phyloP scores from a whole-genome alignment of 2,888 invertebrate genomes.

The Pristionchus entomophagus region DNA sequence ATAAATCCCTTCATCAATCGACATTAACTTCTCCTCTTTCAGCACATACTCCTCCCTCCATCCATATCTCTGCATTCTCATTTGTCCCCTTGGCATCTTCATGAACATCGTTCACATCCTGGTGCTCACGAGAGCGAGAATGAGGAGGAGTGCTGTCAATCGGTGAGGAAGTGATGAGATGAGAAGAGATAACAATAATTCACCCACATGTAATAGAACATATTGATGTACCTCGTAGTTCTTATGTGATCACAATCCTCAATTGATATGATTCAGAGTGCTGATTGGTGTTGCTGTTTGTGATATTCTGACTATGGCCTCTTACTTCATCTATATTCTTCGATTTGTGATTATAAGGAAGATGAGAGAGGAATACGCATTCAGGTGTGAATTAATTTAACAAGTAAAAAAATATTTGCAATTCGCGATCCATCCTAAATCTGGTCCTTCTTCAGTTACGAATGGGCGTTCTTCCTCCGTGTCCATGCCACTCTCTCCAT shows the following conservation, averaged over 20 bases:
- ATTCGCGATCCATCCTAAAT: background rate
- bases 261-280: no score
- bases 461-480: slow-evolving; percentile 57
- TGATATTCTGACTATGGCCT: slow-evolving; percentile 57
- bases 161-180: background rate
- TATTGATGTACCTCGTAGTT: no score
- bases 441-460: slow-evolving; percentile 47
- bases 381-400: slow-evolving; percentile 44
- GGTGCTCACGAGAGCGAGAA: slow-evolving; percentile 48
- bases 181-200: background rate
- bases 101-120: slow-evolving; percentile 51
- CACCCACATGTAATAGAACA: no score
- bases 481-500: slow-evolving; percentile 57
- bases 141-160: slow-evolving; percentile 50
- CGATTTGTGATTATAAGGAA: slow-evolving; percentile 55
- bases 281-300: slow-evolving; percentile 54
- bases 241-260: no score
- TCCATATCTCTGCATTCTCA: slow-evolving; percentile 48
- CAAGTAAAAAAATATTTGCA: no score
- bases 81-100: slow-evolving; percentile 49
- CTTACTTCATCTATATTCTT: slow-evolving; percentile 57
- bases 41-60: slow-evolving; percentile 46
- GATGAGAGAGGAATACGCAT: slow-evolving; percentile 43
- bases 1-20: no score
- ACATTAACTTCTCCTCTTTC: background rate